Conservation (phyloP, 2,113 vertebrate genomes). For the Leptobrachium leishanense region DNA sequence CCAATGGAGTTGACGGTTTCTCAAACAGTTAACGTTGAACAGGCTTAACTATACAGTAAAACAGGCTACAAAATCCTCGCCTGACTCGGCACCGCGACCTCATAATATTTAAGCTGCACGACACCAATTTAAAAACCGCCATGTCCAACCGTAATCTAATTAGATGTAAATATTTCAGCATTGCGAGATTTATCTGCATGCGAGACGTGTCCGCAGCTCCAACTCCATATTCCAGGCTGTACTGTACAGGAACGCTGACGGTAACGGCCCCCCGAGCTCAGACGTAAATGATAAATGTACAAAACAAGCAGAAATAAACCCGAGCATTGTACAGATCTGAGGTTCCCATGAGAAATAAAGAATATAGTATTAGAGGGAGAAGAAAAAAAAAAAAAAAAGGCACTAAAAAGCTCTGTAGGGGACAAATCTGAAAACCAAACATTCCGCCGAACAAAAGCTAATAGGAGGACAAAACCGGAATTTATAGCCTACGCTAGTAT, state of each 20-base stretch:
- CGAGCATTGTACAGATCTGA: background rate
- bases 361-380: background rate
- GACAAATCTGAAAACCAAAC: background rate
- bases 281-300: background rate
- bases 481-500: background rate
- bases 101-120: background rate
- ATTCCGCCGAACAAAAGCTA: background rate
- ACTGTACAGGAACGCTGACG: background rate
- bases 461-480: background rate
- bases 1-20: background rate
- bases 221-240: background rate
- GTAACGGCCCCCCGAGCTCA: background rate
- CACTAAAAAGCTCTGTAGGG: slow-evolving; percentile 23
- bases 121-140: background rate
- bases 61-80: background rate
- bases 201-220: background rate
- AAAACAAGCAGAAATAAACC: background rate
- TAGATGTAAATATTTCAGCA: background rate
- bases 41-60: background rate
- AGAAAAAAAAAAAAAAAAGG: background rate
- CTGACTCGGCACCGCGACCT: background rate
- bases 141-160: slow-evolving; percentile 5
- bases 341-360: background rate
- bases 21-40: background rate
- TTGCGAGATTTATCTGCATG: background rate